Evolutionary conservation across 2,888 invertebrate species (phyloP).

Genomic region (Scaptomyza flava): DNA sequence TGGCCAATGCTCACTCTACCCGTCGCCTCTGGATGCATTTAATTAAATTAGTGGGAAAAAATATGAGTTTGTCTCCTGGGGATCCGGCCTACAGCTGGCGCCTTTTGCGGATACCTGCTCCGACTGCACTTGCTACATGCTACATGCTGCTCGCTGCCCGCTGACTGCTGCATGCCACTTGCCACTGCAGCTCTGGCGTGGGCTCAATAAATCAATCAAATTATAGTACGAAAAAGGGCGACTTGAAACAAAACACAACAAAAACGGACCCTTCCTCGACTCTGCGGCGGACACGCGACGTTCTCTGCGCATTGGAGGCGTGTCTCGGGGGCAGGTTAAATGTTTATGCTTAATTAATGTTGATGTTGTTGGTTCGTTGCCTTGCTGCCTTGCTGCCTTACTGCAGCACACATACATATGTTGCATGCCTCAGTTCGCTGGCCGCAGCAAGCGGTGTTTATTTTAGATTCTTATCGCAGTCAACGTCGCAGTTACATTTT

Average conservation of each 20-base stretch:
- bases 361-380: slow-evolving; percentile 18
- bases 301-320: slow-evolving; percentile 42
- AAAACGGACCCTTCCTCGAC: slow-evolving; percentile 46
- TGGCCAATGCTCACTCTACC: slow-evolving; percentile 14
- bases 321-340: slow-evolving; percentile 73
- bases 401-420: slow-evolving; percentile 42
- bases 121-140: slow-evolving; percentile 45
- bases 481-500: slow-evolving; percentile 72
- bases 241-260: slow-evolving; percentile 35
- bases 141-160: slow-evolving; percentile 5
- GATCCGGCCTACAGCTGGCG: slow-evolving; percentile 31
- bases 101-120: slow-evolving; percentile 27
- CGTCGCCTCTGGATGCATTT: slow-evolving; percentile 42
- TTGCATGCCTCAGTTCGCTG: slow-evolving; percentile 61
- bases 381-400: slow-evolving; percentile 24
- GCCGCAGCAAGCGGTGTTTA: slow-evolving; percentile 62
- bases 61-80: slow-evolving; percentile 24
- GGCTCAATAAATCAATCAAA: slow-evolving; percentile 75
- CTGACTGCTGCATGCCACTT: slow-evolving; percentile 19
- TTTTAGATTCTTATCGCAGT: slow-evolving; percentile 76
- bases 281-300: slow-evolving; percentile 60
- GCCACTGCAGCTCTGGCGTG: slow-evolving; percentile 22
- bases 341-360: slow-evolving; percentile 78
- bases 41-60: slow-evolving; percentile 68
- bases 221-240: slow-evolving; percentile 39